Conservation (phyloP, 2,113 vertebrate species). For the Mus musculus region DNA sequence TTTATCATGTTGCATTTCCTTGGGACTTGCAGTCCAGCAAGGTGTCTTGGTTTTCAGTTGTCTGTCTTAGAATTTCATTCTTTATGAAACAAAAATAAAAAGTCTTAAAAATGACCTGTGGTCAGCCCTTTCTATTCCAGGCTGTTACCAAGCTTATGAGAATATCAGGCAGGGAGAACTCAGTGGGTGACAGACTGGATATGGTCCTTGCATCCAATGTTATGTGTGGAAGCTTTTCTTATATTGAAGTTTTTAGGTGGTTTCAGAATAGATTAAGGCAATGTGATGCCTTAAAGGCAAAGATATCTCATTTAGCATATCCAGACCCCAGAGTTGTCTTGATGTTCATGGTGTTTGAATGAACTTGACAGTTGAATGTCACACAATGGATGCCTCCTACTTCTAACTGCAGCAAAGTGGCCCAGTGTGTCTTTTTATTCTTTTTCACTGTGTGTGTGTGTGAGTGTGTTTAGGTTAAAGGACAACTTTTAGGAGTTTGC, state of each 20-base stretch:
- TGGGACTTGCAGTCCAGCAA: not conserved
- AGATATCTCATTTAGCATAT: not conserved
- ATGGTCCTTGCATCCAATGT: not conserved
- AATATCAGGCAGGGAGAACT: not conserved
- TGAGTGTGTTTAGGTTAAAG: not conserved
- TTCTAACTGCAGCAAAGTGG: not conserved
- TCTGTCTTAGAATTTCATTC: constrained; percentile 28
- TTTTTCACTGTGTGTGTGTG: not conserved
- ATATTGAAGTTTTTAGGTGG: not conserved
- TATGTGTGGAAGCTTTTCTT: not conserved
- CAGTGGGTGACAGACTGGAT: not conserved
- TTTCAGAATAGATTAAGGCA: not conserved
- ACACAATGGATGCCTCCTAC: not conserved
- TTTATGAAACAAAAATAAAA: constrained; percentile 11
- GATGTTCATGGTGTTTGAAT: not conserved
- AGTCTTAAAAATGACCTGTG: not conserved
- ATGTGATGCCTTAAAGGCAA: not conserved
- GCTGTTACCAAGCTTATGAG: not conserved
- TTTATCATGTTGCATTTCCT: constrained; percentile 14
- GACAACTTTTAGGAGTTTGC: not conserved
- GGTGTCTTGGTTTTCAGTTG: not conserved
- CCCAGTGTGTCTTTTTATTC: not conserved
- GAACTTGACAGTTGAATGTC: not conserved
- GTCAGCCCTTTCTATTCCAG: not conserved
- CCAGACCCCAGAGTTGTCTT: not conserved